These are phyloP conservation scores for Vicugna pacos DNA, from an alignment of 2,113 vertebrate species.

Conservation along the genomic window DNA sequence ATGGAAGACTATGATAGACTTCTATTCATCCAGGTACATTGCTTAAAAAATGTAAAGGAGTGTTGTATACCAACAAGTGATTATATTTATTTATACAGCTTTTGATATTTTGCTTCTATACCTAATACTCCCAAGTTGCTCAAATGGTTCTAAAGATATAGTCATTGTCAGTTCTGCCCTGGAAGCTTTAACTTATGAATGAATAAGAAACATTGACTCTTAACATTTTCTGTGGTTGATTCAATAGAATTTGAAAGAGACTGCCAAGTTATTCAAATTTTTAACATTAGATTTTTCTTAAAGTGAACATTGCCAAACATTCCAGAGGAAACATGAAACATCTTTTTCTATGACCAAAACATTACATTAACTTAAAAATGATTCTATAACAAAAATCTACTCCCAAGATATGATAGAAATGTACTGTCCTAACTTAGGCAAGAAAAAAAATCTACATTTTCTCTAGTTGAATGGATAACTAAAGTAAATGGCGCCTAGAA, in stretches of 20 bases:
- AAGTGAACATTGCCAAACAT: conserved; percentile 13
- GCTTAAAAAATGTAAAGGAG: neutral
- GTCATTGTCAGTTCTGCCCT: neutral
- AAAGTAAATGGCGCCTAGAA: neutral
- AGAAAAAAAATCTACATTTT: neutral
- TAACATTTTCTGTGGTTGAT: conserved; percentile 22
- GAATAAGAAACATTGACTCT: neutral
- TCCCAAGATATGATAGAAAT: conserved; percentile 5
- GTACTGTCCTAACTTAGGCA: neutral
- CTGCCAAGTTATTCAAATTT: conserved; percentile 38
- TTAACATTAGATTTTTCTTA: conserved; percentile 55
- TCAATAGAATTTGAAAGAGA: conserved; percentile 50
- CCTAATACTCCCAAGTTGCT: neutral
- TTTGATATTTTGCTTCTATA: neutral
- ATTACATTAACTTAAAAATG: neutral
- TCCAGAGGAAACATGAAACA: conserved; percentile 46
- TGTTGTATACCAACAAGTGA: neutral
- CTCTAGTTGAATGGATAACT: neutral
- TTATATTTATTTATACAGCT: neutral
- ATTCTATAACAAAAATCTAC: neutral
- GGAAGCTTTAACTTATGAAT: neutral
- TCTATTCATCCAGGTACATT: neutral
- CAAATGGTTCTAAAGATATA: neutral
- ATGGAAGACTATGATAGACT: neutral
- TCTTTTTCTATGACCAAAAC: neutral